Conservation (phyloP, 37 sponge, comb jelly and placozoan genomes). For the Ephydatia muelleri region DNA sequence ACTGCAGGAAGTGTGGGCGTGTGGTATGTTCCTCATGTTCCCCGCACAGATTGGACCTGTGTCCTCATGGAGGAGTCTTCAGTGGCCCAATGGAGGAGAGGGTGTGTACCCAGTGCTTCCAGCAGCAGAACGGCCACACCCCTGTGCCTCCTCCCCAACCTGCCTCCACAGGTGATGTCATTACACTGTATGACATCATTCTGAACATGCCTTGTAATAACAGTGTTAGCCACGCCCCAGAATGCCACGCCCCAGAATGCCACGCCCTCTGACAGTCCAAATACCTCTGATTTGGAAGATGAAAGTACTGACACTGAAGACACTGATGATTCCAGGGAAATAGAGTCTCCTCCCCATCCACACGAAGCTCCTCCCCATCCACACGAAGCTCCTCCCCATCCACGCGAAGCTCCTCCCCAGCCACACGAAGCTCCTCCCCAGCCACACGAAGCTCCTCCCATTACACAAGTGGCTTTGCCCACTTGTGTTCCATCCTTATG, state of each 20-base stretch:
- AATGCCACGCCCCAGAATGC: background rate
- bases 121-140: slow-evolving; percentile 5
- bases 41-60: slow-evolving; percentile 52
- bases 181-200: background rate
- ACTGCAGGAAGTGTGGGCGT: slow-evolving; percentile 84
- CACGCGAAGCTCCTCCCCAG: background rate
- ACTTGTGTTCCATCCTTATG: background rate
- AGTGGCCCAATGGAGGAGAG: slow-evolving; percentile 36
- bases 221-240: background rate
- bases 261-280: background rate
- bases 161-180: slow-evolving; percentile 7
- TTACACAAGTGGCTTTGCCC: background rate
- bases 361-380: background rate
- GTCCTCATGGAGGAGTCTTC: background rate
- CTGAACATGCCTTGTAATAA: background rate
- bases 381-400: background rate
- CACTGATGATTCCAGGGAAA: slow-evolving; percentile 57
- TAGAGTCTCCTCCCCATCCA: background rate
- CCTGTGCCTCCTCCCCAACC: background rate
- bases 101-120: slow-evolving; percentile 69
- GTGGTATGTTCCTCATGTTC: slow-evolving; percentile 84
- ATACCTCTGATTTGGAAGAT: background rate
- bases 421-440: background rate
- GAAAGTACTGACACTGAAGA: slow-evolving; percentile 71
- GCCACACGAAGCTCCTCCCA: background rate